phyloP scores from a whole-genome alignment of 1,140 invertebrate species.

The Olivierus martensii region DNA sequence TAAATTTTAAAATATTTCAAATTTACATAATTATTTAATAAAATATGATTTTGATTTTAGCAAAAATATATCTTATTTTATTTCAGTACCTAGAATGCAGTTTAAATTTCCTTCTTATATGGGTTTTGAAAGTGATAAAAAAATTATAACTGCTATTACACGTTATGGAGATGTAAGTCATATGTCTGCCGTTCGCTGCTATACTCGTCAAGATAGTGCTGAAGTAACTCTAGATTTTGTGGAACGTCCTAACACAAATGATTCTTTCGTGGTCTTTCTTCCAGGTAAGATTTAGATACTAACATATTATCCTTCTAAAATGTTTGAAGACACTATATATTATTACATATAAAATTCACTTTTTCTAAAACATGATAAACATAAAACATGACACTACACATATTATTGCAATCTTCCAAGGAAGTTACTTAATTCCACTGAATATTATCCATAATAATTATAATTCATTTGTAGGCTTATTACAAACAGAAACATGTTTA shows the following conservation, averaged over 20 bases:
- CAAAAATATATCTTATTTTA: not conserved
- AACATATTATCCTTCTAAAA: too few species aligned
- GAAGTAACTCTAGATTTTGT: slow-evolving; percentile 28
- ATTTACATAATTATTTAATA: not conserved
- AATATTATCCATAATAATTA: too few species aligned
- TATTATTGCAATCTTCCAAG: too few species aligned
- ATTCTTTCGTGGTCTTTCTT: slow-evolving; percentile 27
- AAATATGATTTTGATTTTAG: not conserved
- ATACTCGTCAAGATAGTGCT: slow-evolving; percentile 32
- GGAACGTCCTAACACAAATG: slow-evolving; percentile 31
- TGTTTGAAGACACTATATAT: too few species aligned
- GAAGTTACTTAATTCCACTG: too few species aligned
- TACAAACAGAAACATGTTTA: too few species aligned
- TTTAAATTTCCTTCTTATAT: slow-evolving; percentile 27
- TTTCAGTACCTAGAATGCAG: slow-evolving; percentile 29
- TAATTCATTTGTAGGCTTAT: too few species aligned
- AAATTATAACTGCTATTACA: slow-evolving; percentile 25
- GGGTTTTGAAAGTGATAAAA: slow-evolving; percentile 28
- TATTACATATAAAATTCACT: too few species aligned
- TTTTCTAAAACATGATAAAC: too few species aligned
- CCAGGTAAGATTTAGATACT: slow-evolving; percentile 29
- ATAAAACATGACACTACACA: too few species aligned
- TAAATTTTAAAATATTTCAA: not conserved
- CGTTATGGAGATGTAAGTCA: slow-evolving; percentile 30
- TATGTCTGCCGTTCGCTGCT: slow-evolving; percentile 29